Base-by-base conservation (phyloP, 2,888 invertebrate species). In the Apodemia mormo region DNA sequence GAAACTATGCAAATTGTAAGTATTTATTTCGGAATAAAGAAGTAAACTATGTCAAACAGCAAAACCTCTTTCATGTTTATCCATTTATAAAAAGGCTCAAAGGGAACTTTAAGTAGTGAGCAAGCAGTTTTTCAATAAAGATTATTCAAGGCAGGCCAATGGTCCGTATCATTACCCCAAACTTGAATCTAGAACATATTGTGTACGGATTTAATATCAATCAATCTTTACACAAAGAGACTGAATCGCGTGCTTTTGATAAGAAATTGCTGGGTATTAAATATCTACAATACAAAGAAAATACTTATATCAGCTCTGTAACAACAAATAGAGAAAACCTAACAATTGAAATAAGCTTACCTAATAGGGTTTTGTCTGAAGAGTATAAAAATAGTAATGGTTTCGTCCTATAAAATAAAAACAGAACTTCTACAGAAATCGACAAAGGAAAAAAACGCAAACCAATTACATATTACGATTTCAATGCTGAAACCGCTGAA, bases 81-180 rank as follows among this genome's bases (percentile, higher is more conserved):
- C 45, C 49, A 45, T 66, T 66, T 66, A 49, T 10, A 66, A 45
- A 30, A 45, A 29, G 49, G 43, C 37, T 43, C 22, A 30, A 33
- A 61, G 61, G 33, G 61, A 61, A 66, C 68, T 70, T 68, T 61
- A 71, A 75, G 74, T 75, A 75, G 70, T 75, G 74, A 75, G 66
- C 33, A 68, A 69, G 74, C 74, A 61, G 56, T 69, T 71, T 68
- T 74, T 71, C 70, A 71, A 71, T 72, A 71, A 73, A 72, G 65
- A 73, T 80, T 80, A 76, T 81, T 79, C 81, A 80, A 81, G 82
- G 79, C 81, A 82, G 81, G 80, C 81, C 85, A 85, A 77, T 81
- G 83, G 80, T 80, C 82, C 86, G 82, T 81, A 85, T 85, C 85
- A 86, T 86, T 84, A 85, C 80, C 79, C 82, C 78, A 82, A 77